Evolutionary conservation across 2,113 vertebrate genomes (phyloP).

Genomic region (Salvelinus fontinalis): DNA sequence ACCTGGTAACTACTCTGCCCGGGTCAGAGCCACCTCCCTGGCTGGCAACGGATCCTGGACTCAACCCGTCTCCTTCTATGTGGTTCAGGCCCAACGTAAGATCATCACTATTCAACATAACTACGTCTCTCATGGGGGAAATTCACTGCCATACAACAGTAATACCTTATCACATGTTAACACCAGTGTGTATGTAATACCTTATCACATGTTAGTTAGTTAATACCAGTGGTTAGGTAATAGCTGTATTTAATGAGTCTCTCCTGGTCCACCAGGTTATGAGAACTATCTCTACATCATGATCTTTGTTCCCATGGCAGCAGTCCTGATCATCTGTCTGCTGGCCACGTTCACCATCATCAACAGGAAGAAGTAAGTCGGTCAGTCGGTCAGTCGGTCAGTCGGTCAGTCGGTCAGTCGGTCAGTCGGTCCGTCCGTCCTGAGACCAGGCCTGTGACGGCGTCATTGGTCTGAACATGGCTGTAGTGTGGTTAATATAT

Average conservation of each 20-base stretch:
- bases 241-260: not conserved
- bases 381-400: not conserved
- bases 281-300: conserved; percentile 84
- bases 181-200: too few species aligned
- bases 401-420: not conserved
- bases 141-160: too few species aligned
- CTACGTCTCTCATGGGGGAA: too few species aligned
- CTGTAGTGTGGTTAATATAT: not conserved
- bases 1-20: conserved; percentile 91
- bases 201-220: too few species aligned
- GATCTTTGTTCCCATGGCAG: conserved; percentile 81
- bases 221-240: too few species aligned
- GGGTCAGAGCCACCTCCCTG: conserved; percentile 91
- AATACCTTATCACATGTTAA: too few species aligned
- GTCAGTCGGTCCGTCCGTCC: not conserved
- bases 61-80: conserved; percentile 82
- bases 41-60: conserved; percentile 98
- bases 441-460: not conserved
- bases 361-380: conserved; percentile 85
- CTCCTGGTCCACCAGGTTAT: conserved; percentile 64
- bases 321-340: conserved; percentile 75
- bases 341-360: conserved; percentile 75
- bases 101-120: not conserved
- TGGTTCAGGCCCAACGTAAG: conserved; percentile 86
- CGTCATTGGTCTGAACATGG: not conserved